A percentile compares a stretch with the other conserved stretches of the same genome.
Conservation (phyloP, 2,797 vertebrate species). For the Psittacula echo region DNA sequence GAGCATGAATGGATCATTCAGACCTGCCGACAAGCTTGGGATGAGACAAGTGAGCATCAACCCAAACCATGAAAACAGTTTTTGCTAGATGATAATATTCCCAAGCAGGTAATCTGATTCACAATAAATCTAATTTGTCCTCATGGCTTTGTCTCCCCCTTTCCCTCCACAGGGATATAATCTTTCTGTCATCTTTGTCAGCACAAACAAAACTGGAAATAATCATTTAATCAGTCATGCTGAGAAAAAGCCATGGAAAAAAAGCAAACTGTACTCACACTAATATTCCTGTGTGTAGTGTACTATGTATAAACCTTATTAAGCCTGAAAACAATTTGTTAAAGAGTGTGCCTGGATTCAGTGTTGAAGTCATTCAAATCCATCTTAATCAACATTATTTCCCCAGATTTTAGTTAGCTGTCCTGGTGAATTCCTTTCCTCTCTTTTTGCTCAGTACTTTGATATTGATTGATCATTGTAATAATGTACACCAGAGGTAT, state of each 20-base stretch:
- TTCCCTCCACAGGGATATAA: slow-evolving; percentile 52
- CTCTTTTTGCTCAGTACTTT: slow-evolving; percentile 61
- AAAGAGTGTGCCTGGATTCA: slow-evolving; percentile 53
- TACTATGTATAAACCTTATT: slow-evolving; percentile 44
- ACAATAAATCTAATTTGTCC: slow-evolving; percentile 4
- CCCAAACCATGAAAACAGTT: background rate
- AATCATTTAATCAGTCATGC: slow-evolving; percentile 64
- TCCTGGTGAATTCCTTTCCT: slow-evolving; percentile 72
- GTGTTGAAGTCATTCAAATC: slow-evolving; percentile 62
- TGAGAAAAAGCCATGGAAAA: slow-evolving; percentile 52
- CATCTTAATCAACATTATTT: slow-evolving; percentile 73
- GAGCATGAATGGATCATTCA: slow-evolving; percentile 91
- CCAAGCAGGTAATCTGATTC: slow-evolving; percentile 3
- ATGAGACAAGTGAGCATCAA: slow-evolving; percentile 56
- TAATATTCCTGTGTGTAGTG: slow-evolving; percentile 52
- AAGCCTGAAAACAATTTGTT: slow-evolving; percentile 70
- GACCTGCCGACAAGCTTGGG: slow-evolving; percentile 87
- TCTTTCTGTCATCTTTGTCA: slow-evolving; percentile 67
- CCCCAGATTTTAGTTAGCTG: slow-evolving; percentile 70
- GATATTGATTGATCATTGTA: slow-evolving; percentile 63
- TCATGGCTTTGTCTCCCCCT: background rate
- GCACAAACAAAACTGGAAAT: slow-evolving; percentile 65
- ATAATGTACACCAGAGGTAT: slow-evolving; percentile 53
- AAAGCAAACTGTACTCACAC: slow-evolving; percentile 37
- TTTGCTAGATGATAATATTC: background rate